phyloP scores from a whole-genome alignment of 23 tunicate genomes.

The Halocynthia aurantium region DNA sequence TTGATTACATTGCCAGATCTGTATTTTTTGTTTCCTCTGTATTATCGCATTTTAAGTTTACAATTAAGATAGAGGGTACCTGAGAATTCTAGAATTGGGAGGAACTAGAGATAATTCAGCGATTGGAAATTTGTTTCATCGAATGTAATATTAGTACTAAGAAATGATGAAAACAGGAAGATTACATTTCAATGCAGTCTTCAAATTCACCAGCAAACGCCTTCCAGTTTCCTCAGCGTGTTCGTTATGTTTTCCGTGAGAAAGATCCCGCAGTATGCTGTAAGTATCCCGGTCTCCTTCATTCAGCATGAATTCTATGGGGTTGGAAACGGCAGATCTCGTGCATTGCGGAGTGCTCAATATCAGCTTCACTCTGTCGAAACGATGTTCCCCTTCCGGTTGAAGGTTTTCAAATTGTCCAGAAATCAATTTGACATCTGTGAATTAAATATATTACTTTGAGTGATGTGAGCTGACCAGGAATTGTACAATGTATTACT shows the following conservation, averaged over 20 bases:
- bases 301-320: slow-evolving; percentile 86
- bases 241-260: slow-evolving; percentile 66
- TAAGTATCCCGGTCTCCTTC: slow-evolving; percentile 84
- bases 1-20: too few species aligned
- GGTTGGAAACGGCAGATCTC: slow-evolving; percentile 88
- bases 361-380: slow-evolving; percentile 42
- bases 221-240: slow-evolving; percentile 62
- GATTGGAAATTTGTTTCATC: too few species aligned
- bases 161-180: too few species aligned
- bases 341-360: slow-evolving; percentile 88
- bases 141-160: too few species aligned
- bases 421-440: slow-evolving; percentile 63
- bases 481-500: too few species aligned
- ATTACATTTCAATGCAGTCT: slow-evolving; percentile 62
- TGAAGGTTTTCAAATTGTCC: slow-evolving; percentile 46
- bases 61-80: too few species aligned
- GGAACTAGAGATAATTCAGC: too few species aligned
- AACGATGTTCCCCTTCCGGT: slow-evolving; percentile 33
- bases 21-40: too few species aligned
- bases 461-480: neutral
- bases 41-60: too few species aligned
- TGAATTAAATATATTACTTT: neutral
- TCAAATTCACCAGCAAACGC: slow-evolving; percentile 34
- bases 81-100: too few species aligned
- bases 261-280: slow-evolving; percentile 43